Evolutionary conservation across 1,140 invertebrate genomes (phyloP), one percentile per base, ranked within the genome.

Genomic region (Pararge aegeria): DNA sequence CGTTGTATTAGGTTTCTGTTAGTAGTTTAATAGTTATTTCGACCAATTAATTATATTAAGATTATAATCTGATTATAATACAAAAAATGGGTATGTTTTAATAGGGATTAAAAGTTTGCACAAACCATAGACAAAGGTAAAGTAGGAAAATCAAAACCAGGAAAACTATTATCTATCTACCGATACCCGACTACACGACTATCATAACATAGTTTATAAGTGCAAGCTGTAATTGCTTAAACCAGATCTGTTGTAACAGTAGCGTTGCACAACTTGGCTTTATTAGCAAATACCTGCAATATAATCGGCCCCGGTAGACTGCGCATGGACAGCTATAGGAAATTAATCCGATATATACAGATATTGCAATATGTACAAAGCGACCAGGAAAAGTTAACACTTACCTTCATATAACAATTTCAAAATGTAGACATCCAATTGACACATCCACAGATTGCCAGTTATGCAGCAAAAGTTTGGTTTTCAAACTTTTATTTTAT

Each of bases 241-340:
- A 20, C 40, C 10, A 44, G 18, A 10, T 44, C 16, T 46, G 42
- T 46, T 46, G 42, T 46, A 46, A 46, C n/a, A 46, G 10, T 2
- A 52, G 20, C 21, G 20, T 59, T 59, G 51, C 57, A 53, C 57
- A 59, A 59, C 49, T n/a, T 46, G 10, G 37, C 20, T 53, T 44
- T 52, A 53, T 46, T 59, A 52, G 57, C 52, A 29, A 38, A 29
- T 38, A 59, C 49, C 24, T 52, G 57, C 56, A 20, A 46, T 27
- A 24, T 42, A 50, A 42, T 50, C 48, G 13, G 13, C 38, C 16
- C 16, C 15, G 2, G 16, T 16, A 15, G 3, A 5, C 13, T 5
- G 1, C 16, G 16, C 16, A 16, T 15, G 13, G 16, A 40, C 16
- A 40, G 13, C 16, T 40, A 16, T 12, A 16, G 13, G n/a, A 15